Conservation (phyloP, 2,113 vertebrate genomes). For the Echinops telfairi region DNA sequence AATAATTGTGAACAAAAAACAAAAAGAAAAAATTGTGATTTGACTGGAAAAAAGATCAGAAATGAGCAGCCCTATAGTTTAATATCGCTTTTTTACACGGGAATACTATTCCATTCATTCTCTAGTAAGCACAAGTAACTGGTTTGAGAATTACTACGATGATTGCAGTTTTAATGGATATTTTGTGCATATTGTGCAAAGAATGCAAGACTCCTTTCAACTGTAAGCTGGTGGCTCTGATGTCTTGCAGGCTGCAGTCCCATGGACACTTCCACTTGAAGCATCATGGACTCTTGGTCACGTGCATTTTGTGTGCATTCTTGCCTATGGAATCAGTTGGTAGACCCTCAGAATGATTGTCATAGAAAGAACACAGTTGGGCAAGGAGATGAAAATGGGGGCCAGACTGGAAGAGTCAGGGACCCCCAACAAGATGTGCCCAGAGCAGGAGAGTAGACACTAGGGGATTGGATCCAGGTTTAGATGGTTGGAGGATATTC, state of each 20-base stretch:
- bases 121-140: background rate
- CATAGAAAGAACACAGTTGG: background rate
- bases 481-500: background rate
- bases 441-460: background rate
- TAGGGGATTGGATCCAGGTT: background rate
- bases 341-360: background rate
- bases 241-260: background rate
- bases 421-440: background rate
- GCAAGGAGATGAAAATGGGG: background rate
- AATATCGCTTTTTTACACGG: background rate
- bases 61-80: constrained; percentile 24
- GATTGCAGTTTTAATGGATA: constrained; percentile 9
- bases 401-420: background rate
- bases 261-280: background rate
- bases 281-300: background rate
- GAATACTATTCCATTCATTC: background rate
- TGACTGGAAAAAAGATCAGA: background rate
- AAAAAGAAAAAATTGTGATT: constrained; percentile 24
- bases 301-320: background rate
- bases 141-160: background rate
- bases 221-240: background rate
- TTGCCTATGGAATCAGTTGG: background rate
- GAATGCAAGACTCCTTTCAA: constrained; percentile 30
- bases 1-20: constrained; percentile 28
- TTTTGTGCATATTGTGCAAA: background rate